Conservation (phyloP, 2,113 vertebrate species). For the Amazona vittata region DNA sequence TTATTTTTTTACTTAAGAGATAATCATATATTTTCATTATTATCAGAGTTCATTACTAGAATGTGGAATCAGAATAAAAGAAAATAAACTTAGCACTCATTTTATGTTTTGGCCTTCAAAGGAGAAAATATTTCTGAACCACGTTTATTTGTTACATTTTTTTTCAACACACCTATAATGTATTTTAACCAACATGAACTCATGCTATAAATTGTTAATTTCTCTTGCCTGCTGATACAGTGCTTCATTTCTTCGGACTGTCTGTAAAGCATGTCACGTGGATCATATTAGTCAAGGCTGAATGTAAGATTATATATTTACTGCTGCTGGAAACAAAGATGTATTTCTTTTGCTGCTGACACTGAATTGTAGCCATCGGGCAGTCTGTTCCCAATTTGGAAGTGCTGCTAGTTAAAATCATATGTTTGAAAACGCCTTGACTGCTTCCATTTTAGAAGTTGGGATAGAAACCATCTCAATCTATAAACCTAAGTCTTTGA, state of each 20-base stretch:
- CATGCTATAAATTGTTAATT: not conserved
- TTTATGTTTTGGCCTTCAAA: not conserved
- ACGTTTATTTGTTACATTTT: not conserved
- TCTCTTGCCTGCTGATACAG: not conserved
- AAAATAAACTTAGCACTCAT: not conserved
- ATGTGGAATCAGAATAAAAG: not conserved
- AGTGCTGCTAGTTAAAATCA: not conserved
- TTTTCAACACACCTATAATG: not conserved
- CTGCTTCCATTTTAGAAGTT: not conserved
- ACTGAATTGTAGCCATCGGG: not conserved
- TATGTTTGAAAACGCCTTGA: not conserved
- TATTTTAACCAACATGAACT: not conserved
- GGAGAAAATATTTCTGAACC: not conserved
- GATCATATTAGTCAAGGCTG: not conserved
- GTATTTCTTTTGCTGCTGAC: not conserved
- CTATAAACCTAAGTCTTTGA: not conserved
- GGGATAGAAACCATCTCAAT: not conserved
- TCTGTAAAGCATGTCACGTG: not conserved
- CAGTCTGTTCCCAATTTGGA: not conserved
- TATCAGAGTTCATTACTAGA: not conserved
- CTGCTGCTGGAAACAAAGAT: not conserved
- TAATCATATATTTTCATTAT: not conserved
- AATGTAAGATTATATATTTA: not conserved
- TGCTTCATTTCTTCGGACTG: not conserved
- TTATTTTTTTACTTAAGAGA: not conserved